Evolutionary conservation across 2,113 vertebrate genomes (phyloP).

Genomic region (Rhinichthys klamathensis): DNA sequence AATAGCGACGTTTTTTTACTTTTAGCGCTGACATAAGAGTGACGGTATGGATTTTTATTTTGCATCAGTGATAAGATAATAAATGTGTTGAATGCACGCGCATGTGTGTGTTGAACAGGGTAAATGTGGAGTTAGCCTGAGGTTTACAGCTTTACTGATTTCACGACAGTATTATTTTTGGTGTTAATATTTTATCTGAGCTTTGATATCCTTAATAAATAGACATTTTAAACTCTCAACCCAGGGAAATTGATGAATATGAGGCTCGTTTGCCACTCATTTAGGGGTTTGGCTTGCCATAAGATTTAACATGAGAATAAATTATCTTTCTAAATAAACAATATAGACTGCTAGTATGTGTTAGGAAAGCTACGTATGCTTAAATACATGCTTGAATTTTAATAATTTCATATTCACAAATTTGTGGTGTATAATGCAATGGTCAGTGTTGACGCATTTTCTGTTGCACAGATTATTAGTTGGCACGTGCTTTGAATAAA

Average conservation of each 20-base stretch:
- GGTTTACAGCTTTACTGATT: not conserved
- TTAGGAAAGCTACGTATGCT: not conserved
- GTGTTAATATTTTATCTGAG: not conserved
- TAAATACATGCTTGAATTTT: not conserved
- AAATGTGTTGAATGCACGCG: not conserved
- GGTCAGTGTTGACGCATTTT: not conserved
- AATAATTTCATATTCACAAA: not conserved
- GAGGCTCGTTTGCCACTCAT: not conserved
- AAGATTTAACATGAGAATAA: not conserved
- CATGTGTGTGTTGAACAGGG: not conserved
- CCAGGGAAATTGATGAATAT: not conserved
- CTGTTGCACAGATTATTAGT: not conserved
- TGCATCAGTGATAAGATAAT: not conserved
- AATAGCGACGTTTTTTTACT: not conserved
- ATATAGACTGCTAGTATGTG: not conserved
- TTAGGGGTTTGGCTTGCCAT: not conserved
- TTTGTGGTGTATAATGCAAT: not conserved
- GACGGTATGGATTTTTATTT: not conserved
- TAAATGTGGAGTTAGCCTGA: conserved; percentile 10
- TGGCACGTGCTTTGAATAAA: conserved; percentile 5
- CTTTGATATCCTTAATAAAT: not conserved
- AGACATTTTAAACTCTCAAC: not conserved
- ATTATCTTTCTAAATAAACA: no score
- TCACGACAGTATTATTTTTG: not conserved
- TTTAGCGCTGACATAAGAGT: not conserved